Percentiles rank a stretch among this genome's conserved stretches.
Conservation (phyloP, 2,888 invertebrate genomes). For the Thereva nobilitata region DNA sequence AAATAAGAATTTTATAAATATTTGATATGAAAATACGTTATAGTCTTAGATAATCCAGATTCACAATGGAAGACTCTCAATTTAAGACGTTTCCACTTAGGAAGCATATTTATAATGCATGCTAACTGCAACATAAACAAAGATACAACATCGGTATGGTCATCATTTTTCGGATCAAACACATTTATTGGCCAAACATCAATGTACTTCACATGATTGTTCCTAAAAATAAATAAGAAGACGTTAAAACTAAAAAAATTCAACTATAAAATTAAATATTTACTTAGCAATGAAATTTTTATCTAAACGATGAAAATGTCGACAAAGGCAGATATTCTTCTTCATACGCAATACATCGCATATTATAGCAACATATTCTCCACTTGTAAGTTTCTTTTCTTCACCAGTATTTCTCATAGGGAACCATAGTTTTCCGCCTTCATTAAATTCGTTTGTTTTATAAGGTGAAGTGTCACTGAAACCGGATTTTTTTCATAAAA, state of each 20-base stretch:
- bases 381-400: constrained; percentile 59
- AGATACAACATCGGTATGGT: constrained; percentile 86
- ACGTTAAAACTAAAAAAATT: constrained; percentile 36
- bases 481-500: constrained; percentile 35
- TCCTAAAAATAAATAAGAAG: constrained; percentile 44
- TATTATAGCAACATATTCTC: constrained; percentile 83
- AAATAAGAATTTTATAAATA: background rate
- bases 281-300: constrained; percentile 75
- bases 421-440: constrained; percentile 60
- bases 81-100: constrained; percentile 83
- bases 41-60: constrained; percentile 50
- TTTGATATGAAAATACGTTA: constrained; percentile 48
- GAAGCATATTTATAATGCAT: constrained; percentile 90
- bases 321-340: constrained; percentile 91
- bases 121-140: constrained; percentile 96
- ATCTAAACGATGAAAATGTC: constrained; percentile 86
- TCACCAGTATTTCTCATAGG: constrained; percentile 60
- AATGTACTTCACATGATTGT: constrained; percentile 72
- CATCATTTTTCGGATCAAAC: constrained; percentile 74
- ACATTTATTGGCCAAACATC: constrained; percentile 99
- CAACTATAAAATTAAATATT: background rate
- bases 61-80: constrained; percentile 87
- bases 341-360: constrained; percentile 87
- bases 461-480: constrained; percentile 66
- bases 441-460: constrained; percentile 63